Conservation (phyloP, 2,888 invertebrate genomes). For the Amphipyra tragopoginis region DNA sequence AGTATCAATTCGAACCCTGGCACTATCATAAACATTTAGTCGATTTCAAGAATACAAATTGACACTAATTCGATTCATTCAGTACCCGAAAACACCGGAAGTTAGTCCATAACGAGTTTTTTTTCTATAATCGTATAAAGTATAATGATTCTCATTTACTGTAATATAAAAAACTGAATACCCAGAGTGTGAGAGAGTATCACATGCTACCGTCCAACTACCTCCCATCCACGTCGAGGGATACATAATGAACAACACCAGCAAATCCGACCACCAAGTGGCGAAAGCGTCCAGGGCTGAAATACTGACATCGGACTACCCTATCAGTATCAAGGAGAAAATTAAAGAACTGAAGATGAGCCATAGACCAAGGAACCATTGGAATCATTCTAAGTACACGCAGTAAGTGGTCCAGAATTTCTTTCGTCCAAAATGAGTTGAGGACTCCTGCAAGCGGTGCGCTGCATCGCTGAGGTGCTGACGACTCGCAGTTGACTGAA, state of each 20-base stretch:
- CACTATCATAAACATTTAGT: no score
- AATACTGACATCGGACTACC: slow-evolving; percentile 14
- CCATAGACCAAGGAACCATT: slow-evolving; percentile 42
- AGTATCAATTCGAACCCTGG: no score
- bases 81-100: no score
- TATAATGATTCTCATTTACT: no score
- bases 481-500: no score
- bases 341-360: slow-evolving; percentile 78
- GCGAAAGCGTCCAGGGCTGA: slow-evolving; percentile 22
- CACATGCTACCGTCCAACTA: slow-evolving; percentile 62
- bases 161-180: background rate
- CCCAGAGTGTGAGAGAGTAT: slow-evolving; percentile 7
- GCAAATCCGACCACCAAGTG: slow-evolving; percentile 29
- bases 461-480: no score
- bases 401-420: slow-evolving; percentile 49
- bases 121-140: no score
- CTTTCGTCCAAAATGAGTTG: no score
- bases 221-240: slow-evolving; percentile 78
- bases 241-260: slow-evolving; percentile 51
- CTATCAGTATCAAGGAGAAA: slow-evolving; percentile 77
- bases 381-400: slow-evolving; percentile 42
- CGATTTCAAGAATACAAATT: no score
- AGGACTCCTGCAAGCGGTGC: no score
- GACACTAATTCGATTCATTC: no score
- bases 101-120: no score